A percentile compares a stretch with the other conserved stretches of the same genome.
Evolutionary conservation across 2,797 vertebrate genomes (phyloP).

Genomic region (Ctenopoma multispine): DNA sequence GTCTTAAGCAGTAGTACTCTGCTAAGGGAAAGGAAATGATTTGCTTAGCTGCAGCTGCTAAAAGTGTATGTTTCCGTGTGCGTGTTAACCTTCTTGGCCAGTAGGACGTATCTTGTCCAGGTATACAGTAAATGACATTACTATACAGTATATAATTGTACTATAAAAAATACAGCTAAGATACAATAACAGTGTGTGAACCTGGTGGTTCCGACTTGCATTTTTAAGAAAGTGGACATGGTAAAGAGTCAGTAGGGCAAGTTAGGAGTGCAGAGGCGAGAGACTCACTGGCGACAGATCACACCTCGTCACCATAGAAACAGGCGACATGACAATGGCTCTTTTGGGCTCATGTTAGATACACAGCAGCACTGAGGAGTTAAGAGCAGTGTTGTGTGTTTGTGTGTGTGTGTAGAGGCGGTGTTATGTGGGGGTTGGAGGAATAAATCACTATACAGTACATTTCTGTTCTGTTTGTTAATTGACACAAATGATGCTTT

Average conservation of each 20-base stretch:
- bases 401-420: too few species aligned
- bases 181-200: background rate
- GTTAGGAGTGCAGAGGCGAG: constrained; percentile 65
- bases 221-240: constrained; percentile 68
- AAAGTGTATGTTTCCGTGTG: too few species aligned
- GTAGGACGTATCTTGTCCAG: too few species aligned
- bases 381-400: constrained; percentile 19
- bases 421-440: constrained; percentile 29
- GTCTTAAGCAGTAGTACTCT: too few species aligned
- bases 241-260: constrained; percentile 77
- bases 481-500: constrained; percentile 34
- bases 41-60: background rate
- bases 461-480: constrained; percentile 70
- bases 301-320: constrained; percentile 90
- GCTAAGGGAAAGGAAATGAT: background rate
- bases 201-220: constrained; percentile 32
- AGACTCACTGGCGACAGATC: constrained; percentile 76
- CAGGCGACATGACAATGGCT: constrained; percentile 81
- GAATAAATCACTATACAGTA: constrained; percentile 53
- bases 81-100: too few species aligned
- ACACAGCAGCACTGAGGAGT: constrained; percentile 47
- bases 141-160: too few species aligned
- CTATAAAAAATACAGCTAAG: too few species aligned
- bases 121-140: too few species aligned
- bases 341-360: constrained; percentile 67